Conservation (phyloP, 2,888 invertebrate genomes). For the Hipparchia sbordonii region DNA sequence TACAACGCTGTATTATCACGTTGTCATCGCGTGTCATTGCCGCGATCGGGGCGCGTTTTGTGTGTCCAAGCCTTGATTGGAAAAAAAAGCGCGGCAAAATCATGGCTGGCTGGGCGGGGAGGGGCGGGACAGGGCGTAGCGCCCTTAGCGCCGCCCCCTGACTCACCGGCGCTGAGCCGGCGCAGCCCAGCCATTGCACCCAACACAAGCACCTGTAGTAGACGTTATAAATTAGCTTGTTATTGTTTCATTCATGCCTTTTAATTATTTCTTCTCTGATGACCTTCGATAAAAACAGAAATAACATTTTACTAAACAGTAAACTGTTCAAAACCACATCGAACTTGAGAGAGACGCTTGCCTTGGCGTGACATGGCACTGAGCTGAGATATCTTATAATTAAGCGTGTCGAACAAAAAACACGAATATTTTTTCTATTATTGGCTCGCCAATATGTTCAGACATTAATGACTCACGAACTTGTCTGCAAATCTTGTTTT, state of each 20-base stretch:
- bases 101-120: conserved; percentile 74
- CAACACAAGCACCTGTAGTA: conserved; percentile 33
- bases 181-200: conserved; percentile 41
- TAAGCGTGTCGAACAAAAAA: conserved; percentile 33
- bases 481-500: conserved; percentile 42
- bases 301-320: neutral
- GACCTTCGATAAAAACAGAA: neutral
- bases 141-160: conserved; percentile 78
- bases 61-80: conserved; percentile 48
- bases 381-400: conserved; percentile 30
- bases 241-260: conserved; percentile 15
- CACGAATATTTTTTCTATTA: conserved; percentile 36
- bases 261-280: neutral
- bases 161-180: conserved; percentile 62
- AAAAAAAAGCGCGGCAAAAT: conserved; percentile 78
- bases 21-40: no score
- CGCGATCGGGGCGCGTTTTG: neutral
- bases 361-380: conserved; percentile 29
- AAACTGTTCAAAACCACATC: conserved; percentile 12
- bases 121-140: conserved; percentile 70
- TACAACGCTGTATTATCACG: no score
- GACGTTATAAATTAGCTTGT: conserved; percentile 28
- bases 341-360: conserved; percentile 14
- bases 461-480: conserved; percentile 43
- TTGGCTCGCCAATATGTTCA: conserved; percentile 35